phyloP scores from a whole-genome alignment of 2,888 invertebrate genomes.

The Diarsia rubi region DNA sequence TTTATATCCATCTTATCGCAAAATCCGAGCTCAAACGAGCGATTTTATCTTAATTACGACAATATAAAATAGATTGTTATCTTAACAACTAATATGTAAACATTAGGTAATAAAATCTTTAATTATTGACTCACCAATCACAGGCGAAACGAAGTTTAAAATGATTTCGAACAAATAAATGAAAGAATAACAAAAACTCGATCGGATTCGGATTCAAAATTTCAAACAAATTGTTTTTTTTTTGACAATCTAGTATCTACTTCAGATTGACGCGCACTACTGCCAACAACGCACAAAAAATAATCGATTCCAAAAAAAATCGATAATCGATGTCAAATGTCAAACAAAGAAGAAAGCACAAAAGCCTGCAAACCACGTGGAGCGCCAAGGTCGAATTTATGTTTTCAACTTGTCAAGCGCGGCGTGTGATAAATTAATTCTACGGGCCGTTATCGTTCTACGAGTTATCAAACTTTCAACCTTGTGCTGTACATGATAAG shows the following conservation, averaged over 20 bases:
- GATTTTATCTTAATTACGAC: conserved; percentile 22
- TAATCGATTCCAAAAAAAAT: conserved; percentile 65
- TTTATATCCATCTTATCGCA: conserved; percentile 7
- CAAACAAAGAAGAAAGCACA: conserved; percentile 72
- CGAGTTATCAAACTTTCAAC: conserved; percentile 65
- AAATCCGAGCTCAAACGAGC: conserved; percentile 11
- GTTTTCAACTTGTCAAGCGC: conserved; percentile 91
- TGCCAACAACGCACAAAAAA: conserved; percentile 52
- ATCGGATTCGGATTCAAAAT: too few relatives aligned
- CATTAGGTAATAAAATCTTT: conserved; percentile 16
- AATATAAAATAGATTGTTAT: conserved; percentile 20
- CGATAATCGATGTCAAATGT: conserved; percentile 61
- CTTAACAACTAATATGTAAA: conserved; percentile 23
- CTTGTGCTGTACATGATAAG: conserved; percentile 64
- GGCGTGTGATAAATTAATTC: conserved; percentile 91
- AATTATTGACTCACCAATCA: conserved; percentile 30
- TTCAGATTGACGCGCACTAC: conserved; percentile 40
- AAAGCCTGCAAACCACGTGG: conserved; percentile 88
- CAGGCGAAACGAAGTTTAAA: not conserved
- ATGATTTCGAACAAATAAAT: not conserved
- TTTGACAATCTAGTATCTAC: not conserved
- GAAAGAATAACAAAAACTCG: not conserved
- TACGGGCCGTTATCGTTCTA: conserved; percentile 88
- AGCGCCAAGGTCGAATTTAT: conserved; percentile 91
- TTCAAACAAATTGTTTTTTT: not conserved